phyloP scores from a whole-genome alignment of 2,888 invertebrate genomes.

The Xylocampa areola region DNA sequence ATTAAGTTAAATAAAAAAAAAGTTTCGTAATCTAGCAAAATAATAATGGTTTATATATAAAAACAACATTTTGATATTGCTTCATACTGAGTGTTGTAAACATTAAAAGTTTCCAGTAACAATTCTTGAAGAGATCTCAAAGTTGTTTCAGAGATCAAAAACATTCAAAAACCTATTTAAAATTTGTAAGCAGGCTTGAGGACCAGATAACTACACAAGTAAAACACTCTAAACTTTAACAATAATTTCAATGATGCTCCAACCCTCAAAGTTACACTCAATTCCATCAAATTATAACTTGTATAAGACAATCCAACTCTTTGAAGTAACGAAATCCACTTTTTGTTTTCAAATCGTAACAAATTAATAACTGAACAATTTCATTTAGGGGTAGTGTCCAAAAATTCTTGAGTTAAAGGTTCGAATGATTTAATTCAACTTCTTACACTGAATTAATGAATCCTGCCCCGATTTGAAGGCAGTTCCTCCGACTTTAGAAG shows the following conservation, averaged over 20 bases:
- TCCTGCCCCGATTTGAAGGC: constrained; percentile 76
- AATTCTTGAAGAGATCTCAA: constrained; percentile 41
- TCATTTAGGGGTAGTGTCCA: constrained; percentile 66
- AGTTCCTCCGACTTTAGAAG: constrained; percentile 74
- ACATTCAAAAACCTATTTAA: constrained; percentile 58
- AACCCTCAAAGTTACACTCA: constrained; percentile 53
- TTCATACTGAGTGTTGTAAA: constrained; percentile 14
- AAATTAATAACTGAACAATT: constrained; percentile 74
- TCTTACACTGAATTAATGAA: constrained; percentile 84
- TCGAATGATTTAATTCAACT: constrained; percentile 83
- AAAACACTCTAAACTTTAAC: constrained; percentile 62
- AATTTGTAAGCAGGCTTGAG: constrained; percentile 52
- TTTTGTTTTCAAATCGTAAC: constrained; percentile 65
- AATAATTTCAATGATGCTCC: constrained; percentile 62
- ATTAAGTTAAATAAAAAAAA: too few species aligned
- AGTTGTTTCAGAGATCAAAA: constrained; percentile 52
- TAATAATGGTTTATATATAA: neutral
- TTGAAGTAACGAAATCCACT: constrained; percentile 61
- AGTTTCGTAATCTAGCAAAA: too few species aligned
- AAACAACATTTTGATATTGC: constrained; percentile 8
- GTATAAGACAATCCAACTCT: constrained; percentile 60
- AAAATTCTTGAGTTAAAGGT: constrained; percentile 73
- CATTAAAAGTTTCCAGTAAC: constrained; percentile 45
- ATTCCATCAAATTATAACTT: constrained; percentile 64
- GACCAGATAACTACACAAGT: constrained; percentile 59